Evolutionary conservation across 2,113 vertebrate species (phyloP).

Genomic region (Brienomyrus longianalis): DNA sequence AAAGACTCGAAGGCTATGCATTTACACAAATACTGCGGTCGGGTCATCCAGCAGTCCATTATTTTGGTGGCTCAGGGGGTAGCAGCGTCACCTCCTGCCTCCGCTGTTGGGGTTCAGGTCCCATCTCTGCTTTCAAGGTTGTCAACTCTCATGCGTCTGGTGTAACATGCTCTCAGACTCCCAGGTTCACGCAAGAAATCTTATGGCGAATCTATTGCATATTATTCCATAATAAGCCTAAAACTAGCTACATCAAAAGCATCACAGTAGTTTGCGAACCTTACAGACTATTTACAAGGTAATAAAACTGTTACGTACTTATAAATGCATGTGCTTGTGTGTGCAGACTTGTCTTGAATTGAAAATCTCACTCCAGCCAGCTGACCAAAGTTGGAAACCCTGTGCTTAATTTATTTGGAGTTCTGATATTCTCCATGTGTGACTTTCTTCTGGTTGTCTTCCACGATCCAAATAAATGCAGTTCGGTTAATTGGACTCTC

Average conservation of each 20-base stretch:
- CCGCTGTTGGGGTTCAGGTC: not conserved
- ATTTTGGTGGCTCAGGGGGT: not conserved
- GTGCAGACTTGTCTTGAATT: not conserved
- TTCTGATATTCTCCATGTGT: not conserved
- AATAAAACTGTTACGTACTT: not conserved
- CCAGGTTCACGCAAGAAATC: not conserved
- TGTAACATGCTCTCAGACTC: not conserved
- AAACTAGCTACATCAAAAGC: not conserved
- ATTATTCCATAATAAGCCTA: not conserved
- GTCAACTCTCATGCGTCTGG: not conserved
- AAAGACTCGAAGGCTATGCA: not conserved
- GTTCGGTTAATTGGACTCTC: not conserved
- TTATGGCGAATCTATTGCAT: not conserved
- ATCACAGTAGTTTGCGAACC: not conserved
- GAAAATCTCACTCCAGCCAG: not conserved
- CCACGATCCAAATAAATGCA: not conserved
- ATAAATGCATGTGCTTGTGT: not conserved
- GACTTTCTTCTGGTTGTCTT: not conserved
- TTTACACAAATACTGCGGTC: not conserved
- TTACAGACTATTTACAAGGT: not conserved
- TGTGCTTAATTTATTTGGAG: not conserved
- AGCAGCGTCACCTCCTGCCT: not conserved
- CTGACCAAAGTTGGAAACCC: not conserved
- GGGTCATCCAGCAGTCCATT: not conserved
- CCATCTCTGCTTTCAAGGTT: not conserved